A percentile compares a stretch with the other conserved stretches of the same genome.
Evolutionary conservation across 2,113 vertebrate genomes (phyloP).

Genomic region (Paratilapia polleni): DNA sequence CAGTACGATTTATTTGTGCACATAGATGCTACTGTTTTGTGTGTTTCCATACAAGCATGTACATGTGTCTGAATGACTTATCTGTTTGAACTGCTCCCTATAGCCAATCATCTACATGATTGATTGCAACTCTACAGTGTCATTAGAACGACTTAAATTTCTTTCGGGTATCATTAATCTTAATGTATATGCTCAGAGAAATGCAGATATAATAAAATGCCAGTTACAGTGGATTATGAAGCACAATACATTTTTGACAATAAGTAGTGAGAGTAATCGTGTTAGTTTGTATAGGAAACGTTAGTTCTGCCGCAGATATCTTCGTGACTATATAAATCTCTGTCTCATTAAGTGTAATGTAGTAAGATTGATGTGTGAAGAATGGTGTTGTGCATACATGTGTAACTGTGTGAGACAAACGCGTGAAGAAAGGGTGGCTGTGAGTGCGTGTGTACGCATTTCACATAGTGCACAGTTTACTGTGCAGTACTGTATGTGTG

Average conservation of each 20-base stretch:
- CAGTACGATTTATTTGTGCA: background rate
- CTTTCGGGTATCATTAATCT: constrained; percentile 9
- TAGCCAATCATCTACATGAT: constrained; percentile 13
- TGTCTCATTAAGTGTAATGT: constrained; percentile 33
- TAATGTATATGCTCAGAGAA: constrained; percentile 5
- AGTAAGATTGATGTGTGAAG: constrained; percentile 31
- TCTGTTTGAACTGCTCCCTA: background rate
- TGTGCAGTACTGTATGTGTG: background rate
- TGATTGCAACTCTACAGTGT: background rate
- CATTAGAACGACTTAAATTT: constrained; percentile 9
- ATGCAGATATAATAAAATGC: constrained; percentile 13
- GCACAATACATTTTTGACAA: background rate
- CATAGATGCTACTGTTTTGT: background rate
- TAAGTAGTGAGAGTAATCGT: constrained; percentile 17
- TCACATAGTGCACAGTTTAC: background rate
- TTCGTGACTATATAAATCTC: constrained; percentile 38
- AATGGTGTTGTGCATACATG: constrained; percentile 13
- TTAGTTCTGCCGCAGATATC: constrained; percentile 32
- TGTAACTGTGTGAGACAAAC: constrained; percentile 15
- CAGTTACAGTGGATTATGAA: constrained; percentile 7
- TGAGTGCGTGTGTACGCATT: constrained; percentile 3
- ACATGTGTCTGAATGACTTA: constrained; percentile 11
- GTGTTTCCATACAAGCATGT: background rate
- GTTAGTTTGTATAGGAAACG: constrained; percentile 9
- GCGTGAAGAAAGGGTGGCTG: background rate